phyloP scores from a whole-genome alignment of 2,797 vertebrate genomes.

The Austrolebias charrua region DNA sequence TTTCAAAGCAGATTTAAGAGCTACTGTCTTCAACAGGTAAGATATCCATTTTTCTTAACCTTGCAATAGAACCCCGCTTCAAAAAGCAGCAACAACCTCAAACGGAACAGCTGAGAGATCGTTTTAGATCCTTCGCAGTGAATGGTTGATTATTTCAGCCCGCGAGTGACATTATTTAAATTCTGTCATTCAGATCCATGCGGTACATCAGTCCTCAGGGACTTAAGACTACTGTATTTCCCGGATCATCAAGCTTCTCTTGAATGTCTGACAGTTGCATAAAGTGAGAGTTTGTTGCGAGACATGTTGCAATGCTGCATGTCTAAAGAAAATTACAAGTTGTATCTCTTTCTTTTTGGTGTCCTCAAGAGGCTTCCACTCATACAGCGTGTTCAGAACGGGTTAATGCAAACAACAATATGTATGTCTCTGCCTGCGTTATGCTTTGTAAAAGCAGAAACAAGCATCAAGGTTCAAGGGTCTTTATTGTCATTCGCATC shows the following conservation, averaged over 20 bases:
- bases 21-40: too few species aligned
- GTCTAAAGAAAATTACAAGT: constrained; percentile 7
- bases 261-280: constrained; percentile 7
- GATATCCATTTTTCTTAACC: too few species aligned
- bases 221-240: neutral
- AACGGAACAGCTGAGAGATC: neutral
- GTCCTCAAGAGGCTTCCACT: too few species aligned
- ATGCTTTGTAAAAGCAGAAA: neutral
- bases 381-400: too few species aligned
- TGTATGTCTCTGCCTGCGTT: neutral
- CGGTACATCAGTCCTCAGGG: neutral
- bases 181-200: constrained; percentile 3
- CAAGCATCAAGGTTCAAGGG: too few species aligned
- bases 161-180: neutral
- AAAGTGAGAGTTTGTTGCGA: constrained; percentile 21
- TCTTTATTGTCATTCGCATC: too few species aligned
- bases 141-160: neutral
- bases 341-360: neutral
- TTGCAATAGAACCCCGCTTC: too few species aligned
- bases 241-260: constrained; percentile 4
- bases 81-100: neutral
- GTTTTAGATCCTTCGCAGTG: neutral
- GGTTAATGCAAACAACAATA: neutral
- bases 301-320: constrained; percentile 16
- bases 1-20: too few species aligned